Evolutionary conservation across 2,113 vertebrate genomes (phyloP).

Genomic region (Gobiocypris rarus): DNA sequence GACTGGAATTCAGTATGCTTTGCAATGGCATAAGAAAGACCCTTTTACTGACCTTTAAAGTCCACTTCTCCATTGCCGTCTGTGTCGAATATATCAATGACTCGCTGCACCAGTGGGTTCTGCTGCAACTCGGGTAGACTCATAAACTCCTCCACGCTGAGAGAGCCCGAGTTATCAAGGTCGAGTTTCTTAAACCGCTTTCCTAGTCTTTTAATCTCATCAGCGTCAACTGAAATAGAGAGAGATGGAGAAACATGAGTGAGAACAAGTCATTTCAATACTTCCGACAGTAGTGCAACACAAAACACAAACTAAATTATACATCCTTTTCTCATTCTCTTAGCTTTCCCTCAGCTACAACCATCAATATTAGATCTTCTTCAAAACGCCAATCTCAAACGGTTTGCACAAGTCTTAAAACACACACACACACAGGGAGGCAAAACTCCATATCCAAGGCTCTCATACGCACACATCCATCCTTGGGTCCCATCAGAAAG

Average conservation of each 20-base stretch:
- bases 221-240: conserved; percentile 86
- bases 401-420: neutral
- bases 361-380: neutral
- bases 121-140: conserved; percentile 93
- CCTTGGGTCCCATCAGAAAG: neutral
- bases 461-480: neutral
- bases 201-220: conserved; percentile 96
- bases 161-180: conserved; percentile 93
- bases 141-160: conserved; percentile 97
- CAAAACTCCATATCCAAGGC: neutral
- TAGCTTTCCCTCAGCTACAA: neutral
- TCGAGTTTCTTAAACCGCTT: conserved; percentile 97
- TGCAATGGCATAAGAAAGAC: neutral
- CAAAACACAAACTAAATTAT: conserved; percentile 7
- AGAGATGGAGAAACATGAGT: conserved; percentile 25
- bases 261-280: neutral
- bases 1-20: neutral
- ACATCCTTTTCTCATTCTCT: neutral
- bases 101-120: conserved; percentile 93
- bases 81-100: conserved; percentile 97
- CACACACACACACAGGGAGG: neutral
- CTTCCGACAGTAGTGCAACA: neutral
- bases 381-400: neutral
- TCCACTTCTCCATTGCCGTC: conserved; percentile 97
- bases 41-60: conserved; percentile 85